Evolutionary conservation across 2,797 vertebrate species (phyloP).

Genomic region (Labroides dimidiatus): DNA sequence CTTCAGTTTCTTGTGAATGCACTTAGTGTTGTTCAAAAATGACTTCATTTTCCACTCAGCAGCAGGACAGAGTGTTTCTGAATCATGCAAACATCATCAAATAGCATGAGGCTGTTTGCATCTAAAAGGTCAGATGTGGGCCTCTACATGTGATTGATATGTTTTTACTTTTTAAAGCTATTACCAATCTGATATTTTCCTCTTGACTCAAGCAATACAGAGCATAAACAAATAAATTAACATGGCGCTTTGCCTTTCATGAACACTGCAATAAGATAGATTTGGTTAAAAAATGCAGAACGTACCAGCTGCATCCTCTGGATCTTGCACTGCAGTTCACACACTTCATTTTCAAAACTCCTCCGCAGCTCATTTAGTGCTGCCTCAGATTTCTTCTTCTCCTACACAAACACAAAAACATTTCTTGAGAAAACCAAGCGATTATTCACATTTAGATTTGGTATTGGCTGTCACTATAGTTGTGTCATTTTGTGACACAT

Average conservation of each 20-base stretch:
- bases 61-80: background rate
- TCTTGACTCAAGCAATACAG: no score
- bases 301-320: constrained; percentile 91
- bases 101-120: constrained; percentile 2
- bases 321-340: constrained; percentile 93
- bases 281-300: background rate
- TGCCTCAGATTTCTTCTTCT: constrained; percentile 87
- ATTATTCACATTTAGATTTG: no score
- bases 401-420: constrained; percentile 76
- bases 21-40: constrained; percentile 19
- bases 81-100: constrained; percentile 6
- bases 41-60: background rate
- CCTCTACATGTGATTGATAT: background rate
- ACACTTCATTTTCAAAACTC: constrained; percentile 90
- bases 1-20: constrained; percentile 23
- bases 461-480: background rate
- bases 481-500: background rate
- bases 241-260: no score
- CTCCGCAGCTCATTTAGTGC: constrained; percentile 86
- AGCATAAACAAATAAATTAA: background rate
- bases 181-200: background rate
- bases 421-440: background rate
- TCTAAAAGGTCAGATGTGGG: background rate
- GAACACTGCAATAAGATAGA: no score
- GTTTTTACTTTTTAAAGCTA: background rate